Evolutionary conservation across 2,113 vertebrate genomes (phyloP).

Genomic region (Saccopteryx bilineata): DNA sequence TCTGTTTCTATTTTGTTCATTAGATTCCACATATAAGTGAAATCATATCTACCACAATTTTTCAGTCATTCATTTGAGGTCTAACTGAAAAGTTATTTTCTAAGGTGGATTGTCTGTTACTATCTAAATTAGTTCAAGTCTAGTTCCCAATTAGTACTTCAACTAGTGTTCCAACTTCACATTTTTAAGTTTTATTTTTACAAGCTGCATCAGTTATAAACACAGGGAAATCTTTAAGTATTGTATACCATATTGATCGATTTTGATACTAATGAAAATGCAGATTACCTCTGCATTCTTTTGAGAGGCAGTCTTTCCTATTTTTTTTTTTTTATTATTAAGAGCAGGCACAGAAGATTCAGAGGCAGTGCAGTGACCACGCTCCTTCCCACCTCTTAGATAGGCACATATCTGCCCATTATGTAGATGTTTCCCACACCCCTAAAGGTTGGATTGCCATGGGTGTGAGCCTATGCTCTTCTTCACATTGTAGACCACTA

Average conservation of each 20-base stretch:
- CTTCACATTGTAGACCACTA: background rate
- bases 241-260: background rate
- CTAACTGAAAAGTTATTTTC: background rate
- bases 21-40: background rate
- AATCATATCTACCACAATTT: background rate
- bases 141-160: background rate
- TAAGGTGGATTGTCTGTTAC: background rate
- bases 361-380: background rate
- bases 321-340: background rate
- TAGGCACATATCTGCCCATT: background rate
- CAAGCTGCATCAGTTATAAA: background rate
- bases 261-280: background rate
- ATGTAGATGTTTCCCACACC: background rate
- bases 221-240: background rate
- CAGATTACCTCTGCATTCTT: background rate
- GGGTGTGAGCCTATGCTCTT: background rate
- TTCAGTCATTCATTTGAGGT: background rate
- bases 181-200: constrained; percentile 38
- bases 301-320: background rate
- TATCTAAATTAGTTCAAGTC: constrained; percentile 22
- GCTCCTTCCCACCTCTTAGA: background rate
- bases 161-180: background rate
- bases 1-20: background rate
- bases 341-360: background rate
- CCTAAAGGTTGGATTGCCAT: background rate